Evolutionary conservation across 2,797 vertebrate genomes (phyloP), one percentile per base, ranked within the genome.

Genomic region (Syngnathus acus): DNA sequence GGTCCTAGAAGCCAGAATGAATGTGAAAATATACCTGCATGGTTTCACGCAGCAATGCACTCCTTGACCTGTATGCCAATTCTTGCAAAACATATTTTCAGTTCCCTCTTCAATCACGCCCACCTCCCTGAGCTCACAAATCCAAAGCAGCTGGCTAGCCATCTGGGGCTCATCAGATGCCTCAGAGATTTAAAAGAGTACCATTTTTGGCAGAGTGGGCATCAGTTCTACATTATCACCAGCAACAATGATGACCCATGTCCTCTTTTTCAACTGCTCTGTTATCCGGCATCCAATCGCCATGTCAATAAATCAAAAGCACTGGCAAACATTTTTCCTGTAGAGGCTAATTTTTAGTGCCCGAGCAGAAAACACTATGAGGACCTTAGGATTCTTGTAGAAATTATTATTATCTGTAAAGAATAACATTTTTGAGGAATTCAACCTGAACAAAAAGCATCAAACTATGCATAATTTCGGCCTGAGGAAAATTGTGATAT

Each of bases 81-180:
- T 71, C 70, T 45, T 47, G 67, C 45, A 64, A 67, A 82, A 75
- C 71, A 74, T 17, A 67, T 64, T 65, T 58, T 55, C 51, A 64
- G 23, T 37, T 10, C 39, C 64, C 68, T 68, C 65, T 65, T 43
- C 45, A 3, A 61, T 59, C 71, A 78, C 69, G 66, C 73, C 77
- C 70, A 42, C 64, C 79, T 79, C 77, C 64, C 17, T 58, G 66
- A 72, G 78, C 62, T 68, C 68, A 19, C 57, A 84, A 82, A 85
- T 71, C 68, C 62, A 37, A 84, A 85, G 82, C 86, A 86, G 83
- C 84, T 83, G 85, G 72, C 68, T 37, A 5, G 83, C 84, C 84
- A 88, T 87, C 82, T 89, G 87, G 80, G 82, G 68, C 72, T 82
- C 83, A 86, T 88, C 84, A 86, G 78, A 66, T 69, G 73, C 78